These are phyloP conservation scores for Enoplosus armatus DNA, from an alignment of 2,797 vertebrate genomes.

Conservation along the genomic window DNA sequence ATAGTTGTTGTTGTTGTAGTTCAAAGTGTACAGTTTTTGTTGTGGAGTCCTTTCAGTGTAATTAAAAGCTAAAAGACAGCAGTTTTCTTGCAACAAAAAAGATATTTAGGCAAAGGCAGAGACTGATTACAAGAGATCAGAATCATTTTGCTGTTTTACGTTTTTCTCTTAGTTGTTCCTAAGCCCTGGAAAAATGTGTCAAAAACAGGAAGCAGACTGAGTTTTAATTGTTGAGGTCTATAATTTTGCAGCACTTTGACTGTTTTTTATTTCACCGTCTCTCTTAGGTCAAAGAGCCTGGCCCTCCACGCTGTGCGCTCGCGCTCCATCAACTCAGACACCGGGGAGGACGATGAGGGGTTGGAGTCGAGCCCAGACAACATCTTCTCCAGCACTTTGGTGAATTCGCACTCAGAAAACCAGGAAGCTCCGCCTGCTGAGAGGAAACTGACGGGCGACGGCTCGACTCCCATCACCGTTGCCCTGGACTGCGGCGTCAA, in stretches of 20 bases:
- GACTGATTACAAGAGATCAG: background rate
- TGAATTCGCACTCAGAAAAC: constrained; percentile 71
- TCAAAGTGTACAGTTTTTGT: background rate
- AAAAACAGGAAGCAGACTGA: background rate
- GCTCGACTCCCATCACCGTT: constrained; percentile 36
- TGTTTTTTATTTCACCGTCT: constrained; percentile 18
- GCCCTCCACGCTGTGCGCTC: constrained; percentile 85
- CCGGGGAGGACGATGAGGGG: constrained; percentile 78
- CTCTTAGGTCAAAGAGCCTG: constrained; percentile 91
- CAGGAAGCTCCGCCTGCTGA: constrained; percentile 40
- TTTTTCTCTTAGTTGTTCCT: constrained; percentile 12
- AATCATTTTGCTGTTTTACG: background rate
- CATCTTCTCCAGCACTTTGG: constrained; percentile 77
- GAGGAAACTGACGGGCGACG: constrained; percentile 51
- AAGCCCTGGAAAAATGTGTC: background rate
- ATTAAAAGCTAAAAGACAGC: background rate
- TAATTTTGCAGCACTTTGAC: background rate
- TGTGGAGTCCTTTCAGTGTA: background rate
- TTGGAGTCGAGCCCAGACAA: constrained; percentile 77
- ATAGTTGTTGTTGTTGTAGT: background rate
- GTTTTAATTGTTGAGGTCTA: background rate
- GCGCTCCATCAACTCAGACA: constrained; percentile 83
- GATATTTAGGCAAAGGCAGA: background rate
- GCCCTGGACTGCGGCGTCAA: constrained; percentile 44
- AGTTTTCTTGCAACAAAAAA: background rate